phyloP scores from a whole-genome alignment of 2,888 invertebrate genomes.

The Nomada flava region DNA sequence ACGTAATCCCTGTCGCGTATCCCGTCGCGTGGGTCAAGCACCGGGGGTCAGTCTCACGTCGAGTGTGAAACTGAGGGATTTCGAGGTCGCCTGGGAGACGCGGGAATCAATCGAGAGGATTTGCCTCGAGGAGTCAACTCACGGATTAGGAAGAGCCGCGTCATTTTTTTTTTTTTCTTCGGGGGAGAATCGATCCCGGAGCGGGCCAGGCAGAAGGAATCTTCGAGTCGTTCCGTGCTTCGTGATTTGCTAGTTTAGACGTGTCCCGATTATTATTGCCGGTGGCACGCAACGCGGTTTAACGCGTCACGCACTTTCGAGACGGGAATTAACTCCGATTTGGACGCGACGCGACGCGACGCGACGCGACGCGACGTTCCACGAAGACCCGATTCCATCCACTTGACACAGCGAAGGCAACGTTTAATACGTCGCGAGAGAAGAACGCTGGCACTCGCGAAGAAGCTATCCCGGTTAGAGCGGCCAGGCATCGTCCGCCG shows the following conservation, averaged over 20 bases:
- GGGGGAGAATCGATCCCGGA: neutral
- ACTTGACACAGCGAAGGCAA: neutral
- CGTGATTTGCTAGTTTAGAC: slow-evolving; percentile 10
- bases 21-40: slow-evolving; percentile 72
- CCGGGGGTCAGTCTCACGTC: slow-evolving; percentile 79
- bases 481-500: too few species aligned
- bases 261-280: slow-evolving; percentile 58
- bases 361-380: slow-evolving; percentile 49
- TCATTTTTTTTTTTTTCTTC: neutral
- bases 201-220: neutral
- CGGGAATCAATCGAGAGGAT: slow-evolving; percentile 77
- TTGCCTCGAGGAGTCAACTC: slow-evolving; percentile 43
- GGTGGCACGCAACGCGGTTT: slow-evolving; percentile 68
- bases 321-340: slow-evolving; percentile 56
- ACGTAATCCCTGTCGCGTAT: slow-evolving; percentile 67
- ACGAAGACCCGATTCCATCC: slow-evolving; percentile 38
- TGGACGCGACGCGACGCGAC: slow-evolving; percentile 30
- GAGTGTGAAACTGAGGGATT: slow-evolving; percentile 82
- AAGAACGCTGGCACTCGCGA: neutral
- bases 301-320: slow-evolving; percentile 57
- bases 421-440: neutral
- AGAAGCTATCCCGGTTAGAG: neutral
- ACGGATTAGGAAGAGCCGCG: neutral
- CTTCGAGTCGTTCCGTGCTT: neutral
- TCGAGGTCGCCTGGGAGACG: slow-evolving; percentile 62